Percentiles rank a stretch among this genome's conserved stretches.
These are phyloP conservation scores for Pteronura brasiliensis DNA, from an alignment of 2,113 vertebrate genomes.

Conservation along the genomic window DNA sequence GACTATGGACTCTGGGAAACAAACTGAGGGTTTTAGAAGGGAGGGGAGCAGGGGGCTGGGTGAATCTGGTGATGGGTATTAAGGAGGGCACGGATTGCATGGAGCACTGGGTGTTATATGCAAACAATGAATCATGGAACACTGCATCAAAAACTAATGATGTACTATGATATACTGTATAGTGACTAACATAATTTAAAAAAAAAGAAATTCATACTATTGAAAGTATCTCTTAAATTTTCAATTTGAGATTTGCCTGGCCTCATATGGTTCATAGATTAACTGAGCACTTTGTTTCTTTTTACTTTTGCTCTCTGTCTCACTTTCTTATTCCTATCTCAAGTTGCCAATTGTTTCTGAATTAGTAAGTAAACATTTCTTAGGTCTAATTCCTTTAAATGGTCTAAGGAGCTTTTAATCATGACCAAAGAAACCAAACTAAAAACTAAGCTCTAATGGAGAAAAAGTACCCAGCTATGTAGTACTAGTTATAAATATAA, in stretches of 20 bases:
- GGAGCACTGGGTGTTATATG: too few relatives aligned
- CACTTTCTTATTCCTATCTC: conserved; percentile 12
- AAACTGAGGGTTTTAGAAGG: too few relatives aligned
- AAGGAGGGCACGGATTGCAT: too few relatives aligned
- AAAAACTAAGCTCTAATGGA: neutral
- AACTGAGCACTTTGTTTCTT: neutral
- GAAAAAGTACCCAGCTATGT: neutral
- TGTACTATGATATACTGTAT: too few relatives aligned
- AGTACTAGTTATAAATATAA: neutral
- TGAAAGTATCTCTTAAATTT: neutral
- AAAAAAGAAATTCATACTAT: neutral
- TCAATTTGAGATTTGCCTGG: neutral
- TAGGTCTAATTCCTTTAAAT: neutral
- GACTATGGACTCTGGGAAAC: too few relatives aligned
- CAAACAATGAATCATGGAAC: too few relatives aligned
- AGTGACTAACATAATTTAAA: too few relatives aligned
- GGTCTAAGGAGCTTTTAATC: neutral
- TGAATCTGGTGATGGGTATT: too few relatives aligned
- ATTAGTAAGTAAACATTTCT: neutral
- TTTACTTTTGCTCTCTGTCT: neutral
- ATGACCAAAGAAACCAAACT: neutral
- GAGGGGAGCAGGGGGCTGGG: too few relatives aligned
- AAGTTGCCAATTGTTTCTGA: neutral
- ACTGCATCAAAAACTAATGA: too few relatives aligned
- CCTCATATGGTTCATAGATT: neutral